Conservation (phyloP, 2,888 invertebrate species). For the Troides helena region DNA sequence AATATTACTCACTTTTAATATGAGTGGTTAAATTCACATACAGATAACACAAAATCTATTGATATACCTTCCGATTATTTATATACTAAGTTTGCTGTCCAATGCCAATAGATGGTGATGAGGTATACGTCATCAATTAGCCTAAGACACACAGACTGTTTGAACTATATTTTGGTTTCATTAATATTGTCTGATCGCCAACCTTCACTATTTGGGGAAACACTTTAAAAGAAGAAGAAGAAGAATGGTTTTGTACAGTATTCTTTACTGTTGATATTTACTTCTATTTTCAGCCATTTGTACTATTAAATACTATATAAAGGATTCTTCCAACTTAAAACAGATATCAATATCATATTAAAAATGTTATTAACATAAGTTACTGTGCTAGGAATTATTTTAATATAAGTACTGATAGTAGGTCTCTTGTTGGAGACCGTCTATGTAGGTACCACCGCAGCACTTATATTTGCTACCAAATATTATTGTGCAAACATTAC, state of each 20-base stretch:
- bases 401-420: no score
- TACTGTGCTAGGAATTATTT: no score
- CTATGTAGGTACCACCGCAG: no score
- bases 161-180: not conserved
- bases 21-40: not conserved
- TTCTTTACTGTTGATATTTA: not conserved
- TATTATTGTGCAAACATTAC: no score
- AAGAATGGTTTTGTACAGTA: not conserved
- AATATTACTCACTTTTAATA: no score
- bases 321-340: not conserved
- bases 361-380: no score
- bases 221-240: no score
- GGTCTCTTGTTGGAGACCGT: no score
- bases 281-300: not conserved
- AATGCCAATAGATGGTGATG: not conserved
- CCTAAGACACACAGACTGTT: not conserved
- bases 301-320: not conserved
- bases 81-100: not conserved
- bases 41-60: not conserved
- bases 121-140: conserved; percentile 2
- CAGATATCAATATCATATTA: not conserved
- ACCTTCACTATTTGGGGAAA: no score
- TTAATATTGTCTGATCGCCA: no score
- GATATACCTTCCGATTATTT: not conserved
- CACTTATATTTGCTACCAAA: no score